These are phyloP conservation scores for Antigone vipio DNA, from an alignment of 2,113 vertebrate genomes.

Conservation along the genomic window DNA sequence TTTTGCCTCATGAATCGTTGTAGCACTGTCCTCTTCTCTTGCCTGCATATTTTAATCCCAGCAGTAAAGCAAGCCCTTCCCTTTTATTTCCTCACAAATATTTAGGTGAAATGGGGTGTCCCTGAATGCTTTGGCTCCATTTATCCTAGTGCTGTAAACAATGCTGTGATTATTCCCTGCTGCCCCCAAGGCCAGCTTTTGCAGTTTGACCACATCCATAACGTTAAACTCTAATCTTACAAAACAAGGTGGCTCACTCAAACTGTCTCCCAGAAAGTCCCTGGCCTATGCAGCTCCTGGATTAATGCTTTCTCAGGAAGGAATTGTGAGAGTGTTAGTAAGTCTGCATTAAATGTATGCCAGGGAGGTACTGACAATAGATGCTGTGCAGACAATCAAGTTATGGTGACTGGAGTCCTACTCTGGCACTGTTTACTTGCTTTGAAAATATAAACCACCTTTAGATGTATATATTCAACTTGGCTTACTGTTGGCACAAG, in stretches of 20 bases:
- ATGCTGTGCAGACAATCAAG: background rate
- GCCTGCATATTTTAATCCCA: background rate
- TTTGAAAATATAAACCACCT: background rate
- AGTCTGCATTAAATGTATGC: background rate
- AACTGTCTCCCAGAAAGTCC: background rate
- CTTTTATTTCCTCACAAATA: background rate
- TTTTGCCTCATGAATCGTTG: background rate
- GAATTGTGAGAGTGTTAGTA: background rate
- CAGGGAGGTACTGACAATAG: background rate
- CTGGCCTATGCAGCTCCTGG: background rate
- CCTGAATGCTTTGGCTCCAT: background rate
- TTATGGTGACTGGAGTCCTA: background rate
- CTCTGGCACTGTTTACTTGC: background rate
- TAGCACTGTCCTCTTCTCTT: background rate
- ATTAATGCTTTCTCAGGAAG: background rate
- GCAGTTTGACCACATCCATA: background rate
- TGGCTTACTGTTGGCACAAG: background rate
- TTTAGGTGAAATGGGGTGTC: background rate
- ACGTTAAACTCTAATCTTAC: background rate
- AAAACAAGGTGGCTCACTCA: background rate
- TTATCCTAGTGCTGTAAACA: background rate
- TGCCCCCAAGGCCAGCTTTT: background rate
- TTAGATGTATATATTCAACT: background rate
- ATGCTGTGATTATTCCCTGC: accelerated
- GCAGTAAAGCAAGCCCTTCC: background rate